These are phyloP conservation scores for Mormyrus iriodes DNA, from an alignment of 2,113 vertebrate genomes.

Conservation along the genomic window DNA sequence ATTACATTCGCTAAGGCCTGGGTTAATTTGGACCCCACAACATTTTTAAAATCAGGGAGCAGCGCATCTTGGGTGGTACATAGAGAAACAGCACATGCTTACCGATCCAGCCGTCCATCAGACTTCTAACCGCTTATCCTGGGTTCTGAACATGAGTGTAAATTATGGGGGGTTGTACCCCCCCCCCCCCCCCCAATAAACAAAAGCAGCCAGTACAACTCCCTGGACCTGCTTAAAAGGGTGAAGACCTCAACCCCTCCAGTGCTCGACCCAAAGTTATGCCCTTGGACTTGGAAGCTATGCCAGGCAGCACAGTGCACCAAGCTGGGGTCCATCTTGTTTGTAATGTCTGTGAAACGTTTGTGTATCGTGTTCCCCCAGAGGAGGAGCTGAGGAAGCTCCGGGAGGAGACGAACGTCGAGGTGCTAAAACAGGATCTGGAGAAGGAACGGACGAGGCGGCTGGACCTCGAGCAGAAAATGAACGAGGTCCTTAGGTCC, in stretches of 20 bases:
- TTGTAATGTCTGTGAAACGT: not conserved
- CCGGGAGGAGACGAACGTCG: slow-evolving; percentile 79
- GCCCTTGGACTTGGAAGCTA: not conserved
- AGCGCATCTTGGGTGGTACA: not conserved
- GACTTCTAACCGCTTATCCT: not conserved
- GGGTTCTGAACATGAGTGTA: too few species aligned
- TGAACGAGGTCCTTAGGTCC: slow-evolving; percentile 72
- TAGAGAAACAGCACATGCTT: not conserved
- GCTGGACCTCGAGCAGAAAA: slow-evolving; percentile 81
- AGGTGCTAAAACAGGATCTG: slow-evolving; percentile 78
- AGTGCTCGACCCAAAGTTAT: not conserved
- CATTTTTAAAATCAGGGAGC: not conserved
- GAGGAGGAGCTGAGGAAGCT: slow-evolving; percentile 94
- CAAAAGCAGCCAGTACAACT: not conserved
- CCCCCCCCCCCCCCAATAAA: too few species aligned
- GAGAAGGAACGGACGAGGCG: slow-evolving; percentile 80
- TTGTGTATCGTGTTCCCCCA: slow-evolving; percentile 42
- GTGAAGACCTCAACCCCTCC: not conserved
- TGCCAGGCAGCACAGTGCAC: not conserved
- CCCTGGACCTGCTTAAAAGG: not conserved
- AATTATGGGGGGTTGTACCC: not conserved
- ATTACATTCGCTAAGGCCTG: not conserved
- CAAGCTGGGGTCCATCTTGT: not conserved
- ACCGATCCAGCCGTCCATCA: not conserved
- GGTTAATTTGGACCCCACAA: too few species aligned